Evolutionary conservation across 2,888 invertebrate species (phyloP).

Genomic region (Salticus scenicus): DNA sequence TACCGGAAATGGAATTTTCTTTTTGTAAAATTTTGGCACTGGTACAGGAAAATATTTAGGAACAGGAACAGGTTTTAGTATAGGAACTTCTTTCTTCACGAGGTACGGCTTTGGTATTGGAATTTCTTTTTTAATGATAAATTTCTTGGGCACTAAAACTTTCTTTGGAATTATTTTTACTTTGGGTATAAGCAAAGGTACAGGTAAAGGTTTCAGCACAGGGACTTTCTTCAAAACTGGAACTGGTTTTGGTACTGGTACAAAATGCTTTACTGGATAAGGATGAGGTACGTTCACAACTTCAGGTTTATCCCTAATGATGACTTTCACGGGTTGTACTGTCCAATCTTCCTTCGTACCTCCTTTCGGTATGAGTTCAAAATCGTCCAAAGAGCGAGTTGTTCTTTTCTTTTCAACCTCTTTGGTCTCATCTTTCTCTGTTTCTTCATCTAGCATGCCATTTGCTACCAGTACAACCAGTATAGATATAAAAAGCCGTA

Average conservation of each 20-base stretch:
- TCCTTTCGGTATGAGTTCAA: constrained; percentile 25
- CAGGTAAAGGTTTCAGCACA: constrained; percentile 54
- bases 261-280: constrained; percentile 48
- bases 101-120: constrained; percentile 63
- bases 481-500: no score
- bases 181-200: constrained; percentile 53
- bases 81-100: constrained; percentile 34
- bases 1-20: constrained; percentile 44
- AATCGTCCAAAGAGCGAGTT: neutral
- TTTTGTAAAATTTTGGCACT: constrained; percentile 59
- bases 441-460: neutral
- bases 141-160: constrained; percentile 40
- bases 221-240: constrained; percentile 56
- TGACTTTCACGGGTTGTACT: constrained; percentile 56
- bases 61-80: constrained; percentile 45
- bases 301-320: constrained; percentile 56
- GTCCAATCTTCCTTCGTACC: constrained; percentile 58
- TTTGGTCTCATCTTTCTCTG: neutral
- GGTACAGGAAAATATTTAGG: constrained; percentile 59
- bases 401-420: neutral
- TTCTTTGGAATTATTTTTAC: constrained; percentile 45
- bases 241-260: constrained; percentile 42
- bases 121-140: constrained; percentile 47
- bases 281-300: constrained; percentile 48
- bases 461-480: neutral